phyloP scores from a whole-genome alignment of 92 coral and sea anemone genomes.

The Epizoanthus rinbou region DNA sequence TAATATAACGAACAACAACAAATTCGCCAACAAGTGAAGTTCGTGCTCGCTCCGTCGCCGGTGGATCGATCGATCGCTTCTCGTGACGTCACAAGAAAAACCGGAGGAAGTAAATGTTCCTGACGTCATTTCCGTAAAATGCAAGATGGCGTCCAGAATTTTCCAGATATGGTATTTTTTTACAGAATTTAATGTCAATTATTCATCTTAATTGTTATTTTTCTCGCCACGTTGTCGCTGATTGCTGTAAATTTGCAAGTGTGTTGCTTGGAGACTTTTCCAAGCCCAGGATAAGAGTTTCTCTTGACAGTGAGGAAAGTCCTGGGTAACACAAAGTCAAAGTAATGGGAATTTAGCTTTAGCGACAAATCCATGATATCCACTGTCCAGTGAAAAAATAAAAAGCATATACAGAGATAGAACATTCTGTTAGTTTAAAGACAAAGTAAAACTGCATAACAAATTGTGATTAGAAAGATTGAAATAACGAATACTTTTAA shows the following conservation, averaged over 20 bases:
- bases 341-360: slow-evolving; percentile 15
- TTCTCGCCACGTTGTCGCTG: slow-evolving; percentile 31
- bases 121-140: slow-evolving; percentile 38
- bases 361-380: not conserved
- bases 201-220: not conserved
- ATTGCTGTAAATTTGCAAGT: slow-evolving; percentile 3
- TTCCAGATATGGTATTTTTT: not conserved
- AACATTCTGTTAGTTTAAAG: not conserved
- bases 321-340: slow-evolving; percentile 18
- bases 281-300: not conserved
- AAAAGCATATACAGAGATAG: not conserved
- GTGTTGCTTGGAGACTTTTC: slow-evolving; percentile 13
- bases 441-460: not conserved
- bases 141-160: slow-evolving; percentile 5
- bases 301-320: slow-evolving; percentile 17
- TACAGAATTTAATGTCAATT: too few relatives aligned
- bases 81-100: slow-evolving; percentile 35
- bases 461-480: too few relatives aligned
- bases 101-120: not conserved
- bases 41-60: slow-evolving; percentile 18
- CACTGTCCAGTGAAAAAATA: not conserved
- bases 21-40: not conserved
- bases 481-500: too few relatives aligned
- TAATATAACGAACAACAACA: slow-evolving; percentile 12
- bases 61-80: not conserved